Percentiles rank a stretch among this genome's conserved stretches.
phyloP scores from a whole-genome alignment of 2,797 vertebrate species.

The Syncerus caffer region DNA sequence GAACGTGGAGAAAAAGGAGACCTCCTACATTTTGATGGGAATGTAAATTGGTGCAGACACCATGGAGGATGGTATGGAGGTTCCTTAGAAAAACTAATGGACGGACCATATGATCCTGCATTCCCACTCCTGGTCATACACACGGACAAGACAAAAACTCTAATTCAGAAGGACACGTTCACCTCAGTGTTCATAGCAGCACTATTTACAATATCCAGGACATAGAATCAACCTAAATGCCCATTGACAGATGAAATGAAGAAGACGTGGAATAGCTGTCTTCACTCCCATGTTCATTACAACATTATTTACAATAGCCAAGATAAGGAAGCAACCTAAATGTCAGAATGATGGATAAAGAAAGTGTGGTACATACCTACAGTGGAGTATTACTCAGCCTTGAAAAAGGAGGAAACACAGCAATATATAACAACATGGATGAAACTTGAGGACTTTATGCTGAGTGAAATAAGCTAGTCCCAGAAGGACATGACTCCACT shows the following conservation, averaged over 20 bases:
- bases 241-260: not conserved
- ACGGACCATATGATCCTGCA: not conserved
- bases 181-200: not conserved
- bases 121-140: rapidly evolving
- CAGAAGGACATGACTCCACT: not conserved
- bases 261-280: not conserved
- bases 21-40: not conserved
- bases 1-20: not conserved
- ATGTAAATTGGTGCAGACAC: not conserved
- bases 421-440: not conserved
- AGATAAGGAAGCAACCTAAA: not conserved
- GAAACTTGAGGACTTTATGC: not conserved
- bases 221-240: not conserved
- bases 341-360: not conserved
- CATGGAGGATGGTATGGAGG: not conserved
- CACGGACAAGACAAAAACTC: not conserved
- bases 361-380: not conserved
- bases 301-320: not conserved
- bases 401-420: no score
- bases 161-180: not conserved
- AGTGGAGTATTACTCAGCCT: not conserved
- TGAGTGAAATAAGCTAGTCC: not conserved
- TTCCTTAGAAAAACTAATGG: not conserved
- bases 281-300: not conserved
- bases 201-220: not conserved